Evolutionary conservation across 2,797 vertebrate genomes (phyloP).

Genomic region (Onychomys arenicola): DNA sequence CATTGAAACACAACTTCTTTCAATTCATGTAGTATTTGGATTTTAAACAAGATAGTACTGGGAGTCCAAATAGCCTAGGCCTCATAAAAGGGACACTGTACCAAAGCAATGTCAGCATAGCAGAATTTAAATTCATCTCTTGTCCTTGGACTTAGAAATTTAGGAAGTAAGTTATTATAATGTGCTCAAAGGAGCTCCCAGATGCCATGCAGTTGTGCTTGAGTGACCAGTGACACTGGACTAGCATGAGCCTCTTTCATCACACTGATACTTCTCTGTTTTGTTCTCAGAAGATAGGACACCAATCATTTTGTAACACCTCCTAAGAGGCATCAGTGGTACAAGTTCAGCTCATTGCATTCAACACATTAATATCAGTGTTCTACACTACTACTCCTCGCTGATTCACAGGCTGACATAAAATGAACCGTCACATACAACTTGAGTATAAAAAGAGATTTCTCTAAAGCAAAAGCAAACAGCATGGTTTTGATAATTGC

Average conservation of each 20-base stretch:
- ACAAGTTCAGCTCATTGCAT: conserved; percentile 11
- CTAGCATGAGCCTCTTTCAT: conserved; percentile 31
- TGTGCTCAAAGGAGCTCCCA: background rate
- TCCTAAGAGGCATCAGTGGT: conserved; percentile 35
- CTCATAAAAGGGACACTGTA: conserved; percentile 65
- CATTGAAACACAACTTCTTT: conserved; percentile 84
- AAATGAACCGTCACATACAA: background rate
- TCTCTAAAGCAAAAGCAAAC: background rate
- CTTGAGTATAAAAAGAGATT: conserved; percentile 2
- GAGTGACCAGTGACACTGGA: background rate
- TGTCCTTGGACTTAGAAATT: background rate
- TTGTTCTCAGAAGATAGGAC: background rate
- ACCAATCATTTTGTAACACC: background rate
- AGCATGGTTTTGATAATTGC: background rate
- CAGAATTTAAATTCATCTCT: conserved; percentile 69
- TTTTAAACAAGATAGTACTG: conserved; percentile 72
- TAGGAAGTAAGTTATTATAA: background rate
- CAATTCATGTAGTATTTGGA: conserved; percentile 81
- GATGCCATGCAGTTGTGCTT: background rate
- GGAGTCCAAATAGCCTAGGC: conserved; percentile 54
- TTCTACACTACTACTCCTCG: background rate
- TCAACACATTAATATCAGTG: background rate
- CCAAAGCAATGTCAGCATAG: conserved; percentile 43
- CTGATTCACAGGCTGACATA: background rate
- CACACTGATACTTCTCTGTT: fast-evolving